Conservation (phyloP, 2,797 vertebrate genomes). For the Squalus acanthias region DNA sequence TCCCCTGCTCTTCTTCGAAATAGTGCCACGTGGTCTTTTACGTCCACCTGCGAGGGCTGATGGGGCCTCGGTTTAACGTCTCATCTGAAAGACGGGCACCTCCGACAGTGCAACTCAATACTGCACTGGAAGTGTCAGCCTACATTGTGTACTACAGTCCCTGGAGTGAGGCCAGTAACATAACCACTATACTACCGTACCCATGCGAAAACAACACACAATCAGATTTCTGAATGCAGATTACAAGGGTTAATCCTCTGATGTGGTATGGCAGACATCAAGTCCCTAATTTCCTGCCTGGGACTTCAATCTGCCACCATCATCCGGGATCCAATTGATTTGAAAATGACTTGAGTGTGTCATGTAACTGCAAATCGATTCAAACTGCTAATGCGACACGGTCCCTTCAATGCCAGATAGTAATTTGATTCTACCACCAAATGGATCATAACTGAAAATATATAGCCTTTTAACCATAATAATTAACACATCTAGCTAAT, state of each 20-base stretch:
- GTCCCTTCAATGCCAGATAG: conserved; percentile 1
- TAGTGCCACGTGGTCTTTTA: background rate
- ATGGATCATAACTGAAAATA: conserved; percentile 14
- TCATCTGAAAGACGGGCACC: background rate
- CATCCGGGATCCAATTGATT: background rate
- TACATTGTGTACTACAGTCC: background rate
- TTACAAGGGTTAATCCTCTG: background rate
- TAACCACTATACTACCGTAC: background rate
- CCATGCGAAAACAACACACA: background rate
- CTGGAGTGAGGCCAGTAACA: too few species aligned
- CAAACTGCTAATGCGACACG: too few species aligned
- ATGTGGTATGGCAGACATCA: background rate
- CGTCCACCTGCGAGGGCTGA: background rate
- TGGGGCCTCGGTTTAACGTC: background rate
- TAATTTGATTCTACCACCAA: background rate
- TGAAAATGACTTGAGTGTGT: background rate
- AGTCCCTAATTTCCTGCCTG: background rate
- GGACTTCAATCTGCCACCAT: too few species aligned
- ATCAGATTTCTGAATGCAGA: background rate
- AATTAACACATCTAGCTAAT: conserved; percentile 24
- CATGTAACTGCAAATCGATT: background rate
- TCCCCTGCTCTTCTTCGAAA: background rate
- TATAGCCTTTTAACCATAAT: conserved; percentile 5
- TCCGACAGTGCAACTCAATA: background rate
- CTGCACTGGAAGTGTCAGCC: background rate